Evolutionary conservation across 2,888 invertebrate species (phyloP), one percentile per base, ranked within the genome.

Genomic region (Coelinius sp.): DNA sequence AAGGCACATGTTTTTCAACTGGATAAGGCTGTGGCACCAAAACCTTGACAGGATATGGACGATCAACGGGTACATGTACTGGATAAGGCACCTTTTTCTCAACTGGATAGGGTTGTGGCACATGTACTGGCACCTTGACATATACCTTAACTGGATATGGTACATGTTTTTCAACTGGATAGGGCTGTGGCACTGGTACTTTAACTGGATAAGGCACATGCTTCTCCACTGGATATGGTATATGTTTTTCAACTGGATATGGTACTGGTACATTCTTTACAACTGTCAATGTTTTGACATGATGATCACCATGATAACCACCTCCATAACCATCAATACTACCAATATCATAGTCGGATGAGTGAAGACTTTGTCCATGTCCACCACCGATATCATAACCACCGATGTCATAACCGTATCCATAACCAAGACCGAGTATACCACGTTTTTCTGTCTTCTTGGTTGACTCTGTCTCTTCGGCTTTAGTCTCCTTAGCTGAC

Each of bases 361-460:
- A 84, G 27, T 78, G 78, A 49, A 77, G 77, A 35, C 82, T 82
- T 31, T 75, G 73, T 17, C 80, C 82, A 4, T 63, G 52, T 59
- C 81, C 83, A 85, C 93, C 92, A 64, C 94, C 94, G 76, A 94
- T 88, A 84, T 94, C 94, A 77, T 93, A 91, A 78, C 94, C 94
- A 82, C 92, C 91, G 84, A 92, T 90, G 73, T 94, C 94, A 86
- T 94, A 94, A 68, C 94, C 94, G 87, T 95, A 94, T 68, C 95
- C 95, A 82, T 94, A 94, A 80, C 94, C 95, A 84, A 94, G 90
- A 85, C 93, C 92, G 73, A 94, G 90, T 80, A 95, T 91, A 79
- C 95, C 95, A 80, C 95, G 93, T 88, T 95, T 95, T 89, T 94
- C 94, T 87, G 94, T 91, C 88, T 94, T 94, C 90, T 95, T 86